Base-by-base conservation (phyloP, 2,113 vertebrate species). In the Rhea americana region DNA sequence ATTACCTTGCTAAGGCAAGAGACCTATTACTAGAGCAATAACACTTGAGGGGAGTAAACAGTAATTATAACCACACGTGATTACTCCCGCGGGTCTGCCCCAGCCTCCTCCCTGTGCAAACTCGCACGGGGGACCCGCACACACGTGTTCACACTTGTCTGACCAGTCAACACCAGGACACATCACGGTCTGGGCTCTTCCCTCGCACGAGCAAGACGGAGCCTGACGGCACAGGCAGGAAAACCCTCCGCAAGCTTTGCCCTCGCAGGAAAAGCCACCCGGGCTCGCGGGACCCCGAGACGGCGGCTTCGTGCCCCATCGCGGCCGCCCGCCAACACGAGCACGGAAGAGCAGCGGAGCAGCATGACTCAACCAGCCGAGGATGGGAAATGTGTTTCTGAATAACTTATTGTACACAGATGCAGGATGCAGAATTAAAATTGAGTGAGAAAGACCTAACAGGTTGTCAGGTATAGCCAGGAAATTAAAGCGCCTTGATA, bases 81-180 rank as follows among this genome's bases (percentile, higher is more conserved):
- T 26, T 55, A 9, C 25, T 53, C 70, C 25, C 9, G 37, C 67
- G 7, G 12, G 20, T n/a, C 32, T 10, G 20, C 66, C 32, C 32
- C 32, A 11, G 45, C 8, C 25, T 35, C 25, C 51, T 37, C n/a
- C 35, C 55, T 32, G 37, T 30, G 35, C 47, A 9, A 21, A 22
- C 47, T 30, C 4, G 55, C 26, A 30, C 53, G 30, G 13, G 16
- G 14, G 30, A 55, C 51, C 48, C 37, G 50, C 47, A 22, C 32
- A 22, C 13, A 18, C 19, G 6, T 7, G 47, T 73, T 3, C 67
- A 6, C 56, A 1, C 19, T 2, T 0, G 2, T 2, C 39, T 7
- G 53, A 39, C 13, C 56, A 4, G 17, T 17, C 17, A 4, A 47
- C 45, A 7, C 45, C 45, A 18, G 45, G 45, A 47, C 45, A 47